A percentile compares a stretch with the other conserved stretches of the same genome.
Evolutionary conservation across 2,113 vertebrate species (phyloP).

Genomic region (Triplophysa dalaica): DNA sequence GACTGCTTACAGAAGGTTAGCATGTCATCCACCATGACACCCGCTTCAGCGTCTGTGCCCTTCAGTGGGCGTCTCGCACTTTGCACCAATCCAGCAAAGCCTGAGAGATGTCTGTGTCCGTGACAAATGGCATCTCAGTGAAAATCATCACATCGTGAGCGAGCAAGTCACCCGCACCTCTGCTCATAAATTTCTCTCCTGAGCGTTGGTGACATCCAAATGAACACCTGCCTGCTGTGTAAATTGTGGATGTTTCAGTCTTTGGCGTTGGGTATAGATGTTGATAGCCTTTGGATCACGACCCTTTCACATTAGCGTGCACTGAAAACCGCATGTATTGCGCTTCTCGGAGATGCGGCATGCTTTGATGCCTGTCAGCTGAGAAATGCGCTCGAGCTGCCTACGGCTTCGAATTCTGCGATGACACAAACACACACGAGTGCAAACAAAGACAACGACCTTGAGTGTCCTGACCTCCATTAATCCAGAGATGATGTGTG

Average conservation of each 20-base stretch:
- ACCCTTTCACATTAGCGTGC: slow-evolving; percentile 52
- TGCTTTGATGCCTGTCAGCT: slow-evolving; percentile 71
- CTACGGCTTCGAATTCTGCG: slow-evolving; percentile 58
- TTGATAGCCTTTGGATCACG: slow-evolving; percentile 40
- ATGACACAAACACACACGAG: slow-evolving; percentile 71
- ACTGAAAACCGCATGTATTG: slow-evolving; percentile 61
- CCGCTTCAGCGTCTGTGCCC: slow-evolving; percentile 56
- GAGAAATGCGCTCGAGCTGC: slow-evolving; percentile 62
- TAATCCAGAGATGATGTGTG: not conserved
- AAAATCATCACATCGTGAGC: slow-evolving; percentile 59
- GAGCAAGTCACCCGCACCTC: slow-evolving; percentile 59
- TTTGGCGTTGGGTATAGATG: slow-evolving; percentile 37
- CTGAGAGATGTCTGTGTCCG: slow-evolving; percentile 53
- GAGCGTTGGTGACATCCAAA: slow-evolving; percentile 61
- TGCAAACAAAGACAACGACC: slow-evolving; percentile 63
- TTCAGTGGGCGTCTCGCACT: slow-evolving; percentile 53
- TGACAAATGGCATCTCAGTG: slow-evolving; percentile 60
- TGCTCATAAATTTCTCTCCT: slow-evolving; percentile 59
- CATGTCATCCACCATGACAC: slow-evolving; percentile 51
- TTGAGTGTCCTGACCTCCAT: slow-evolving; percentile 63
- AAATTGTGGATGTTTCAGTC: slow-evolving; percentile 30
- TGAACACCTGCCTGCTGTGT: slow-evolving; percentile 46
- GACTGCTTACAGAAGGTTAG: slow-evolving; percentile 68
- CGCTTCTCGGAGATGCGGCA: slow-evolving; percentile 57
- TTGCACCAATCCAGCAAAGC: slow-evolving; percentile 62